Conservation (phyloP, 2,113 vertebrate species). For the Rhipidura dahli region DNA sequence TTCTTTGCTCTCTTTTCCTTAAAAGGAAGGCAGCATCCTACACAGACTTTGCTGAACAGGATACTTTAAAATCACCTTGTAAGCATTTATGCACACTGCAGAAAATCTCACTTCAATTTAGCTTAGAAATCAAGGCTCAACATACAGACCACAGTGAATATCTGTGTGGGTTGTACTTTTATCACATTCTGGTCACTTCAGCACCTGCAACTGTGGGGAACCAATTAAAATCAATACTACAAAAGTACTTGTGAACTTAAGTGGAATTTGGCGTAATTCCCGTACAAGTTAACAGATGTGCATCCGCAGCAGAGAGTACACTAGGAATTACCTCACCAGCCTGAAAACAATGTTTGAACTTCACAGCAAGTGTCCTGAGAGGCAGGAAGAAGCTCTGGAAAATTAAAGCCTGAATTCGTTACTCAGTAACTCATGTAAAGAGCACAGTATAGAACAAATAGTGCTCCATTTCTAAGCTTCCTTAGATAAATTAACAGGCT, state of each 20-base stretch:
- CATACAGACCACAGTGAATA: not conserved
- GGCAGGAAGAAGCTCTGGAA: conserved; percentile 31
- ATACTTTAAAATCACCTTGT: not conserved
- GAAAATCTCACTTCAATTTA: not conserved
- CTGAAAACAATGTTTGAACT: conserved; percentile 42
- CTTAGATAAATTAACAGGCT: not conserved
- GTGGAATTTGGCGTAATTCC: conserved; percentile 15
- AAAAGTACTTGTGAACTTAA: not conserved
- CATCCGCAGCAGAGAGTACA: not conserved
- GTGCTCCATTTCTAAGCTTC: not conserved
- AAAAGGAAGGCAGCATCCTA: not conserved
- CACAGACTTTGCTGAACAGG: not conserved
- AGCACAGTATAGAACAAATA: fast-evolving
- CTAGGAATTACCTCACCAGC: conserved; percentile 36
- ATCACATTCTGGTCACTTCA: not conserved
- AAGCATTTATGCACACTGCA: not conserved
- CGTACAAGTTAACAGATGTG: not conserved
- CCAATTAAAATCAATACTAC: not conserved
- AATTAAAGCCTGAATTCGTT: not conserved
- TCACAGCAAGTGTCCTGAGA: not conserved
- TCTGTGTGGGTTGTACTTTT: not conserved
- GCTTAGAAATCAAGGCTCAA: not conserved
- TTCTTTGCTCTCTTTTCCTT: not conserved
- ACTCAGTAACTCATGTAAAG: not conserved
- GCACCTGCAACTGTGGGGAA: not conserved